These are phyloP conservation scores for Brachypteracias leptosomus DNA, from an alignment of 2,113 vertebrate species.

Conservation along the genomic window DNA sequence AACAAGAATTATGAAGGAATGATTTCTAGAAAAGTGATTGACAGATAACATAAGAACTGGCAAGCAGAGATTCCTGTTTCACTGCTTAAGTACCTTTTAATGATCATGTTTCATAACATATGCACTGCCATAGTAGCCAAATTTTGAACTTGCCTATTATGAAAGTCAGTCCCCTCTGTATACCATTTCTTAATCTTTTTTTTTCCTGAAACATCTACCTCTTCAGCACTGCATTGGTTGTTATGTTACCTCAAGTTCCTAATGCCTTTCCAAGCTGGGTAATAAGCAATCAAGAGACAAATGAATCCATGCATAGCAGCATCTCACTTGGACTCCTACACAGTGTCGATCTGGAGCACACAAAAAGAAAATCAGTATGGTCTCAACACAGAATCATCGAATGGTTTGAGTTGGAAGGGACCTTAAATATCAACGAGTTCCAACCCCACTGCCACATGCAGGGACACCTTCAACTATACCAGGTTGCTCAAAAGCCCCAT, in stretches of 20 bases:
- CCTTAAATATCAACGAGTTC: too few species aligned
- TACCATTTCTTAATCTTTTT: background rate
- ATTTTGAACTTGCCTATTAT: background rate
- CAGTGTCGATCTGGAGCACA: background rate
- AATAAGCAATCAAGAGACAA: background rate
- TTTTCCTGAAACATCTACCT: background rate
- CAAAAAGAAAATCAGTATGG: background rate
- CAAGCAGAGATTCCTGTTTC: background rate
- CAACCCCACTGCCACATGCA: too few species aligned
- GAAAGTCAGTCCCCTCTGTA: background rate
- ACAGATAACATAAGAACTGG: background rate
- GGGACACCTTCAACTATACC: too few species aligned
- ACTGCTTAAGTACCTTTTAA: background rate
- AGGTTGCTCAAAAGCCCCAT: too few species aligned
- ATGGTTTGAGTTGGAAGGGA: too few species aligned
- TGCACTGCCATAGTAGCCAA: fast-evolving
- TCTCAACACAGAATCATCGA: background rate
- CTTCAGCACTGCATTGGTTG: background rate
- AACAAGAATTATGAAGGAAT: background rate
- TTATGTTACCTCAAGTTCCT: background rate
- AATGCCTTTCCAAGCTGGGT: background rate
- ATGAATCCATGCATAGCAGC: background rate
- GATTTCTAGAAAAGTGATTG: background rate
- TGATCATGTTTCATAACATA: background rate
- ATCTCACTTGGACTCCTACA: background rate